Evolutionary conservation across 2,888 invertebrate genomes (phyloP).

Genomic region (Spilosoma lubricipeda): DNA sequence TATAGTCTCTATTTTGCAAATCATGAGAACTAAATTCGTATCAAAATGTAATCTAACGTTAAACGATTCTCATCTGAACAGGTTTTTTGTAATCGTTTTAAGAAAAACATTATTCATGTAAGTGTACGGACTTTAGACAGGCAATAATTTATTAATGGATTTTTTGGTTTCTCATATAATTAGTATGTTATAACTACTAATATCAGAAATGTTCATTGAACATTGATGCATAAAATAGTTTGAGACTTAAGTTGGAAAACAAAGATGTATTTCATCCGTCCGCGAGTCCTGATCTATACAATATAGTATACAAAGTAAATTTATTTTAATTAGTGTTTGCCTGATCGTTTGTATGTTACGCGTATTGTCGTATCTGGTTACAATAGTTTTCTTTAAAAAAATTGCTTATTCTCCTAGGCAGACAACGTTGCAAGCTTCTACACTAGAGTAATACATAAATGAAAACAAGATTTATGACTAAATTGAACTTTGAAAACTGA

Average conservation of each 20-base stretch:
- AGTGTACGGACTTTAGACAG: slow-evolving; percentile 43
- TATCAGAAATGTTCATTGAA: background rate
- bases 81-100: background rate
- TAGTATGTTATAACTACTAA: slow-evolving; percentile 7
- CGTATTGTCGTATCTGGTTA: no score
- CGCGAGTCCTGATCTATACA: background rate
- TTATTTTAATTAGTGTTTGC: no score
- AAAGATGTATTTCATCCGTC: background rate
- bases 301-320: no score
- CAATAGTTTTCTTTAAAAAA: no score
- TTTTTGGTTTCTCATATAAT: slow-evolving; percentile 14
- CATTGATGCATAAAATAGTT: background rate
- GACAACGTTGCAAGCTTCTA: no score
- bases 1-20: background rate
- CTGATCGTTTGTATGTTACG: no score
- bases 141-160: slow-evolving; percentile 6
- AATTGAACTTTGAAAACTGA: background rate
- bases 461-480: background rate
- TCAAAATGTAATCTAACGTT: background rate
- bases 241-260: background rate
- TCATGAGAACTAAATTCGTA: slow-evolving; percentile 17
- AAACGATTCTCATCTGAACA: background rate
- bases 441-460: background rate
- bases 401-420: no score
- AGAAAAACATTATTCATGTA: background rate